Conservation (phyloP, 2,888 invertebrate species). For the Oscheius sp. region DNA sequence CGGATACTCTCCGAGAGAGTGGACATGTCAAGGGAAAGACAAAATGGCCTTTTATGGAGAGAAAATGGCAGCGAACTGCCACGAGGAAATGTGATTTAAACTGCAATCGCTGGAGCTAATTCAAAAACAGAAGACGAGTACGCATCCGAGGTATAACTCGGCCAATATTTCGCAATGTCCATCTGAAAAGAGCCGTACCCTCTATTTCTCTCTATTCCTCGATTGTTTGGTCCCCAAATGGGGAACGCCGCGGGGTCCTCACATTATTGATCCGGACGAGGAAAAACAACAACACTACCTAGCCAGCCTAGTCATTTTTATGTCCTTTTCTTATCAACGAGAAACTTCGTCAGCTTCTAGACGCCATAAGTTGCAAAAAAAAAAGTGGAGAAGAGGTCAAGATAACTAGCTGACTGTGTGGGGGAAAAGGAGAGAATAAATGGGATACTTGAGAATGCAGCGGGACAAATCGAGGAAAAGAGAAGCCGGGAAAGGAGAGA, state of each 20-base stretch:
- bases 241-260: background rate
- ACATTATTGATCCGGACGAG: no score
- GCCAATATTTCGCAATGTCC: no score
- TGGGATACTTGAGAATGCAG: background rate
- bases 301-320: no score
- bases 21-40: background rate
- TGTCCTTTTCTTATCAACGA: background rate
- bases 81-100: no score
- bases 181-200: no score
- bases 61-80: no score
- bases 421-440: background rate
- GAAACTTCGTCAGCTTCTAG: background rate
- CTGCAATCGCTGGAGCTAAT: no score
- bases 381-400: constrained; percentile 8
- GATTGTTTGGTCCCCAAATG: background rate
- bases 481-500: constrained; percentile 8
- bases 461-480: background rate
- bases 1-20: background rate
- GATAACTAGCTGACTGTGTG: background rate
- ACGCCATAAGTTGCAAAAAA: background rate
- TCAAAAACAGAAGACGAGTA: no score
- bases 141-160: no score
- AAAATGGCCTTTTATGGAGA: no score
- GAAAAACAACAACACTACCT: no score
- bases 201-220: background rate